Percentiles rank a stretch among this genome's conserved stretches.
phyloP scores from a whole-genome alignment of 2,888 invertebrate genomes.

The Rhingia rostrata region DNA sequence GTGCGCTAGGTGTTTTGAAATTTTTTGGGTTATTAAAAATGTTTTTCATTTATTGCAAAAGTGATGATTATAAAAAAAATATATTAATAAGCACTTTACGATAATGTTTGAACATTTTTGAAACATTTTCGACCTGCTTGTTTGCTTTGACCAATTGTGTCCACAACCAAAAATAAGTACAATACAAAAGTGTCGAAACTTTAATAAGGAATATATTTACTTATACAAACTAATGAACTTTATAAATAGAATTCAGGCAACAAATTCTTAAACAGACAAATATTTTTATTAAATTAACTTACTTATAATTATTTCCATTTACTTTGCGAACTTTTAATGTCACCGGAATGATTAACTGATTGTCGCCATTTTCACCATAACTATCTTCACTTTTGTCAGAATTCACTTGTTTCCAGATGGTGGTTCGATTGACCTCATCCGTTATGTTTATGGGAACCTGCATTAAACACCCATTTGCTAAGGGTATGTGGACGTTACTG shows the following conservation, averaged over 20 bases:
- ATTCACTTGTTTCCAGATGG: slow-evolving; percentile 96
- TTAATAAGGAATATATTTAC: neutral
- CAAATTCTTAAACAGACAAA: slow-evolving; percentile 4
- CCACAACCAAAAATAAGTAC: neutral
- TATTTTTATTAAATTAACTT: slow-evolving; percentile 76
- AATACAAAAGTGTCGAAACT: neutral
- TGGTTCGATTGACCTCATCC: slow-evolving; percentile 96
- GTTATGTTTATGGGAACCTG: slow-evolving; percentile 93
- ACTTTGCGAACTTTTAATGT: slow-evolving; percentile 82
- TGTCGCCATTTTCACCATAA: slow-evolving; percentile 75
- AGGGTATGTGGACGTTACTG: slow-evolving; percentile 85
- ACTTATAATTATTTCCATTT: slow-evolving; percentile 81
- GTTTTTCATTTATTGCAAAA: no score
- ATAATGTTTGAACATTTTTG: no score
- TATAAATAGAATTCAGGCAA: neutral
- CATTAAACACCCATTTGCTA: slow-evolving; percentile 94
- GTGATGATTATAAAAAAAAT: no score
- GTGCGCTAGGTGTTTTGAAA: no score
- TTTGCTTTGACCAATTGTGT: neutral
- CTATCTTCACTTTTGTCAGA: slow-evolving; percentile 82
- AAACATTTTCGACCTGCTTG: no score
- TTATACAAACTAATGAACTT: slow-evolving; percentile 4
- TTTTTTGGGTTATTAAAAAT: no score
- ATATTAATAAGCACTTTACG: no score
- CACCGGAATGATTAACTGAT: slow-evolving; percentile 81